Evolutionary conservation across 2,888 invertebrate genomes (phyloP).

Genomic region (Pasiphila rectangulata): DNA sequence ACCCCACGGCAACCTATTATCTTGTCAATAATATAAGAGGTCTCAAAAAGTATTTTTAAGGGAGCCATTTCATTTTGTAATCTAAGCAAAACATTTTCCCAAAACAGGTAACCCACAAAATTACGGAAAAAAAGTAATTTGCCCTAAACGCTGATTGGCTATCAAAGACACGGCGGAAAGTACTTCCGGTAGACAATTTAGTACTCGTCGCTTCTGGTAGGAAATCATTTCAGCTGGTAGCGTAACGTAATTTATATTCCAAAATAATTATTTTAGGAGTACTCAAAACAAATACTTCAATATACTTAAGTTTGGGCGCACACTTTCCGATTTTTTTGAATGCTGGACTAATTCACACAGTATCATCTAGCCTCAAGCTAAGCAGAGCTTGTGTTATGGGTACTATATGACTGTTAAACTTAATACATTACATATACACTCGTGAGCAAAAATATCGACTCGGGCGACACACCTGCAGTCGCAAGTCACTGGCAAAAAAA

Average conservation of each 20-base stretch:
- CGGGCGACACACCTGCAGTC: too few relatives aligned
- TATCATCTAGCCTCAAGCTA: too few relatives aligned
- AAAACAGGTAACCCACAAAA: background rate
- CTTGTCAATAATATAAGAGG: too few relatives aligned
- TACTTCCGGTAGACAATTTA: constrained; percentile 4
- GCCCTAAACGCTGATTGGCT: constrained; percentile 15
- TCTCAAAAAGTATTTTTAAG: too few relatives aligned
- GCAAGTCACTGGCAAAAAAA: too few relatives aligned
- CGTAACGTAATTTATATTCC: constrained; percentile 3
- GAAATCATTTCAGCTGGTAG: constrained; percentile 10
- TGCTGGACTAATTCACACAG: too few relatives aligned
- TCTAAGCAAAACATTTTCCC: background rate
- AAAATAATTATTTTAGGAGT: constrained; percentile 3
- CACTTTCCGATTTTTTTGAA: too few relatives aligned
- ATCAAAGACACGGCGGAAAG: constrained; percentile 7
- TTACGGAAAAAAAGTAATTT: constrained; percentile 5
- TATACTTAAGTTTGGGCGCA: background rate
- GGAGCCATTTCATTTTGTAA: background rate
- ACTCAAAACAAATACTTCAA: constrained; percentile 2
- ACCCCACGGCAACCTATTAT: too few relatives aligned
- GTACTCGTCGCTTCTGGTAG: constrained; percentile 1
- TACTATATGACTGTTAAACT: too few relatives aligned
- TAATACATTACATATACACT: too few relatives aligned
- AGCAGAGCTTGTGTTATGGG: too few relatives aligned
- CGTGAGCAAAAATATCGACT: too few relatives aligned